phyloP scores from a whole-genome alignment of 2,113 vertebrate genomes.

The Macaca fascicularis region DNA sequence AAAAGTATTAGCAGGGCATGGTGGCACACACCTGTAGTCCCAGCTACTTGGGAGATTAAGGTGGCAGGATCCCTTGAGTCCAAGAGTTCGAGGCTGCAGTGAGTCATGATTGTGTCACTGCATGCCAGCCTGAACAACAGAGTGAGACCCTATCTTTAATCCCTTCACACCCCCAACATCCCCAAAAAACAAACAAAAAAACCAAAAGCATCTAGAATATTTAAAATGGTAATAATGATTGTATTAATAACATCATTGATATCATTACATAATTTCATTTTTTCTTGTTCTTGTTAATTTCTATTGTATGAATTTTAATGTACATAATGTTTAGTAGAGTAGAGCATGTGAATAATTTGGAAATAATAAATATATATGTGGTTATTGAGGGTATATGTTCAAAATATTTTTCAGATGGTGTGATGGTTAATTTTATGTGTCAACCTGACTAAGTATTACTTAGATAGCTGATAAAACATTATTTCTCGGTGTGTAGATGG shows the following conservation, averaged over 20 bases:
- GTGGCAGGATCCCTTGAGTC: neutral
- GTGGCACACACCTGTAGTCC: neutral
- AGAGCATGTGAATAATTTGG: neutral
- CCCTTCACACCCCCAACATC: no score
- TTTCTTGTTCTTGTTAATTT: neutral
- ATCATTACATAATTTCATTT: neutral
- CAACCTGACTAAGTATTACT: neutral
- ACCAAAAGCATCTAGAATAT: neutral
- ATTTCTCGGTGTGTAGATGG: neutral
- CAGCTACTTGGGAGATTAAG: neutral
- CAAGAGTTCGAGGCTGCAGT: neutral
- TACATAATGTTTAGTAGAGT: neutral
- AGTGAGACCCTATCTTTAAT: neutral
- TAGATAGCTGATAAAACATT: neutral
- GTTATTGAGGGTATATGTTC: neutral
- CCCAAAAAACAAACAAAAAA: neutral
- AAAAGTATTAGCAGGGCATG: neutral
- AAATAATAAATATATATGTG: neutral
- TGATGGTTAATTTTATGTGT: neutral
- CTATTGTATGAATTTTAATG: neutral
- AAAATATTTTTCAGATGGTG: neutral
- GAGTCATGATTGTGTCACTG: neutral
- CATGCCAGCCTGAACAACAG: neutral
- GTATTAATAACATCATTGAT: neutral
- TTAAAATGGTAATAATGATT: neutral